Percentiles rank a stretch among this genome's conserved stretches.
These are phyloP conservation scores for Parazoanthus swiftii DNA, from an alignment of 92 coral and sea anemone species.

Conservation along the genomic window DNA sequence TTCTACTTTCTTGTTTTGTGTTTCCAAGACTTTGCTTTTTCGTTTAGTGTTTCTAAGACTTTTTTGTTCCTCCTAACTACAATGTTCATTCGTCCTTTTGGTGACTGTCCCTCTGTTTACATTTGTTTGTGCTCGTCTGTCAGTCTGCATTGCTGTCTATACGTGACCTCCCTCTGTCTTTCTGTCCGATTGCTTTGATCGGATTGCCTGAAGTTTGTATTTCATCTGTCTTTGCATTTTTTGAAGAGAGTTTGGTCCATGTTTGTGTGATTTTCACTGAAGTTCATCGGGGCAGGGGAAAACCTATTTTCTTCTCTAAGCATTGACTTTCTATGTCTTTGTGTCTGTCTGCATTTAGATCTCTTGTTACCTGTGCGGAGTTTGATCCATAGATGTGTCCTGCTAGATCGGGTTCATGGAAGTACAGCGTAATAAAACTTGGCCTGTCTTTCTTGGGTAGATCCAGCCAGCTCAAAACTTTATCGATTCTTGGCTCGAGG, in stretches of 20 bases:
- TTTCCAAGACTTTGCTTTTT: not conserved
- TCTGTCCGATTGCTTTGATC: not conserved
- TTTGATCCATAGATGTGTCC: constrained; percentile 75
- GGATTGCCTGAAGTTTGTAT: no score
- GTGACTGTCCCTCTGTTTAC: not conserved
- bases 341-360: not conserved
- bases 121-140: not conserved
- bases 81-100: not conserved
- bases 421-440: constrained; percentile 72
- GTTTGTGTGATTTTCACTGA: no score
- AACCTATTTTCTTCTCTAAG: no score
- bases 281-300: no score
- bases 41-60: not conserved
- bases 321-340: not conserved
- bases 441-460: constrained; percentile 74
- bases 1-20: not conserved
- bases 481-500: constrained; percentile 72
- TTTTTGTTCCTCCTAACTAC: no score
- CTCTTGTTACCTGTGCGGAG: constrained; percentile 58
- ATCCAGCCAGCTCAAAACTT: constrained; percentile 82
- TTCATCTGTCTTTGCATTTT: no score
- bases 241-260: no score
- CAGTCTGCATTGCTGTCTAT: not conserved
- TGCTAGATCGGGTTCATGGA: constrained; percentile 82
- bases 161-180: not conserved